Evolutionary conservation across 2,888 invertebrate species (phyloP), one percentile per base, ranked within the genome.

Genomic region (Uropetala carovei): DNA sequence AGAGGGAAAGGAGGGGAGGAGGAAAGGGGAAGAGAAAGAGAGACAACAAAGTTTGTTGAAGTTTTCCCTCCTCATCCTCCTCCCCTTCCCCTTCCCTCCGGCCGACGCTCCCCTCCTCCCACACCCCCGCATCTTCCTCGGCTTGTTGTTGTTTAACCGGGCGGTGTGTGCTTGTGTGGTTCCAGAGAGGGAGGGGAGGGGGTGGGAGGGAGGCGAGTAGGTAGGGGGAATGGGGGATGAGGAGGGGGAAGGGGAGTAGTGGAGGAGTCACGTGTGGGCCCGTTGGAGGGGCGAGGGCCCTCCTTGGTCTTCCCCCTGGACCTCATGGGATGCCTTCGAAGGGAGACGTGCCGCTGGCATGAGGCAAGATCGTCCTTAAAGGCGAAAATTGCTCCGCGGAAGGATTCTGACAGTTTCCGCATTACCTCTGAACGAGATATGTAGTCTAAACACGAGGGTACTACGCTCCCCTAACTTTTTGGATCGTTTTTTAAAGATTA

Each of bases 1-100:
- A 43, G 43, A 43, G 43, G 1, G 43, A 43, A 5, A 75, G 75
- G 27, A 22, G 75, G 75, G 68, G 68, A 68, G 22, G 11, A 68
- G 68, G 68, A 11, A 27, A 22, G 75, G 27, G 75, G 75, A 27
- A 27, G 27, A 75, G 75, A 75, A 75, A 75, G 75, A 75, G 75
- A 75, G 75, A 75, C 75, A 75, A 75, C 75, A 75, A 75, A 75
- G 75, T 75, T 75, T 75, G 75, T 75, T 75, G 75, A 75, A 75
- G 75, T 75, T 75, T 75, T 75, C 75, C 75, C 75, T 75, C 75
- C 27, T 22, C 75, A 75, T 27, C 75, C 75, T 75, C 75, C 27
- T 27, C 75, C 22, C 11, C 75, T 75, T 75, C 27, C 75, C 75
- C 22, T 27, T 75, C 75, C 75, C 75, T 75, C 14, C 75, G 75